These are phyloP conservation scores for Cepaea nemoralis DNA, from an alignment of 1,140 invertebrate species.

Conservation along the genomic window DNA sequence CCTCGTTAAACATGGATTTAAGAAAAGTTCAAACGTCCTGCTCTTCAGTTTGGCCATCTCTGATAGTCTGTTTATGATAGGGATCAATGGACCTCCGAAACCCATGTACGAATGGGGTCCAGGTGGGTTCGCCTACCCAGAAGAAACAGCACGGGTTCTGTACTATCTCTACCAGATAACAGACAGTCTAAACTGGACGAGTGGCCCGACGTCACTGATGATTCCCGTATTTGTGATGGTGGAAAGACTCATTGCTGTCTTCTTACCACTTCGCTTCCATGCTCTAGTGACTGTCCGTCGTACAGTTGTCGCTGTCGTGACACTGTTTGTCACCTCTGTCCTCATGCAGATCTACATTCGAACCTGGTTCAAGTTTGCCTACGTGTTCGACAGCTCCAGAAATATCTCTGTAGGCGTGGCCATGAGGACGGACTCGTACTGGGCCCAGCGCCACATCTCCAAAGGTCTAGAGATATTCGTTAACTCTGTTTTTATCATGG, in stretches of 20 bases:
- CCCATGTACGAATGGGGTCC: slow-evolving; percentile 8
- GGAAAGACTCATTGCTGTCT: slow-evolving; percentile 29
- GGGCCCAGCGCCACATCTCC: neutral
- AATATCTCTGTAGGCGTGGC: slow-evolving; percentile 18
- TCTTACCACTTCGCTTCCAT: neutral
- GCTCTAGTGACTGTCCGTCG: neutral
- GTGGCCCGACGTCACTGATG: neutral
- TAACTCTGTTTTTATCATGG: neutral
- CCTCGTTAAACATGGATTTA: slow-evolving; percentile 13
- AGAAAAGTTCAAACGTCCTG: slow-evolving; percentile 30
- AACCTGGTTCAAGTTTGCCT: slow-evolving; percentile 18
- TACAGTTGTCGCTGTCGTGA: neutral
- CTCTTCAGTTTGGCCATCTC: slow-evolving; percentile 22
- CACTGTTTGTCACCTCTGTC: neutral
- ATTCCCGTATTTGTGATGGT: neutral
- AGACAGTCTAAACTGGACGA: neutral
- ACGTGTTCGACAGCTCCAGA: neutral
- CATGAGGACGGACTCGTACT: neutral
- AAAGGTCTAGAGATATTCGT: neutral
- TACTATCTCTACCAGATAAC: neutral
- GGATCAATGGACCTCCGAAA: slow-evolving; percentile 16
- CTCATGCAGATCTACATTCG: neutral
- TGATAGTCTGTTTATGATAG: slow-evolving; percentile 14
- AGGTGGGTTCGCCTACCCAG: neutral
- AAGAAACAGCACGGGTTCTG: neutral